Base-by-base conservation (phyloP, 2,888 invertebrate species). In the Crocallis elinguaria region DNA sequence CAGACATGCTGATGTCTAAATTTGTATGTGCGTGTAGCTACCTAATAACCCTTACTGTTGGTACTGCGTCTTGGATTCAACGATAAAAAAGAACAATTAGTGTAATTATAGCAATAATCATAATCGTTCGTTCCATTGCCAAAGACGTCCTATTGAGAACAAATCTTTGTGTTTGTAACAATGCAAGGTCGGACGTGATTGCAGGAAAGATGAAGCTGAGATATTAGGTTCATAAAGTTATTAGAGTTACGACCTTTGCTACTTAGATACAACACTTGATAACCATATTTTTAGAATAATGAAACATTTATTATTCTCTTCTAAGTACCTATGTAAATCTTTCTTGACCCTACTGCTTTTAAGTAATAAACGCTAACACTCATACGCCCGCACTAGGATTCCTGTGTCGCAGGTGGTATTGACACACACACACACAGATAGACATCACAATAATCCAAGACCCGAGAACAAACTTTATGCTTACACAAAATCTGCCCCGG, bases 101-200 rank as follows among this genome's bases (percentile, higher is more conserved):
- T 58, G 45, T 57, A 68, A 71, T 73, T 71, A 60, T 58, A 50
- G 25, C 43, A 57, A 60, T 69, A 67, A 73, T 70, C 57, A 60
- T 69, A 67, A 73, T 70, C 57, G 68, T 62, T 64, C 66, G 67
- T 64, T 63, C 61, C 59, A 58, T 57, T 63, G 66, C 56, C 49
- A 67, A 58, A 48, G 46, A 39, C 49, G 60, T 68, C 62, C 65
- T 63, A 57, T 67, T 59, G 50, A 59, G 57, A 51, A 38, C 44
- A 25, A 44, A 56, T 59, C 72, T 71, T 69, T 64, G 29, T 38
- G 39, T 17, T 55, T 11, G 21, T 35, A 69, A 81, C 81, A 82
- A 82, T 73, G 81, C 78, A 82, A 82, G 80, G 82, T 48, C 65
- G 57, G 0, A 16, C 19, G 39, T 41, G 50, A 55, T 56, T 45